Evolutionary conservation across 2,113 vertebrate genomes (phyloP).

Genomic region (Cyprinodon tularosa): DNA sequence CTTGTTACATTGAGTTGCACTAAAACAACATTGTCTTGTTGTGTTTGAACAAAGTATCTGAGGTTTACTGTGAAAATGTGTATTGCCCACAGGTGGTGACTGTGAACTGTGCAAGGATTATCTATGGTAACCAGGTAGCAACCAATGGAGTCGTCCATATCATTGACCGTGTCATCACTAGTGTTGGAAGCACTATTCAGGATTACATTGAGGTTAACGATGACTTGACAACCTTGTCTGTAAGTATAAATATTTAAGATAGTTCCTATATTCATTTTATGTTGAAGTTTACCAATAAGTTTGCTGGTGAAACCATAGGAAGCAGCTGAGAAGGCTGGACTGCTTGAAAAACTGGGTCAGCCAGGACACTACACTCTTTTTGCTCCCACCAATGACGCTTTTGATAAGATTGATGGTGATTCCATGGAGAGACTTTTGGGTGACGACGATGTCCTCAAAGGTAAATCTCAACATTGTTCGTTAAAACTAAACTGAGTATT

Average conservation of each 20-base stretch:
- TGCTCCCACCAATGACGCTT: constrained; percentile 94
- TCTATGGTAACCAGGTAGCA: constrained; percentile 94
- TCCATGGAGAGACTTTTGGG: constrained; percentile 87
- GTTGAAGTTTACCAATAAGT: constrained; percentile 11
- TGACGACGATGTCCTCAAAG: constrained; percentile 88
- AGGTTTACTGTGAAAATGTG: neutral
- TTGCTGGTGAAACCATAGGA: constrained; percentile 73
- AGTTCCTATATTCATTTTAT: constrained; percentile 4
- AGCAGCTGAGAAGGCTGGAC: constrained; percentile 79
- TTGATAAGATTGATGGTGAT: constrained; percentile 85
- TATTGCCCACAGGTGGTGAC: constrained; percentile 88
- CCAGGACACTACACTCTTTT: constrained; percentile 93
- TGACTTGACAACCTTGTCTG: constrained; percentile 88
- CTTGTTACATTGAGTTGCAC: neutral
- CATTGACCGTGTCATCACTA: constrained; percentile 90
- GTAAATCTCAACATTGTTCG: constrained; percentile 70
- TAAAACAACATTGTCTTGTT: neutral
- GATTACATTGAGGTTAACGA: constrained; percentile 87
- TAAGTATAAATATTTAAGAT: constrained; percentile 41
- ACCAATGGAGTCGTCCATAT: constrained; percentile 98
- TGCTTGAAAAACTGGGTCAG: constrained; percentile 86
- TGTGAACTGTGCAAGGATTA: constrained; percentile 94
- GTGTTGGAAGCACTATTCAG: constrained; percentile 87
- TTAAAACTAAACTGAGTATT: neutral
- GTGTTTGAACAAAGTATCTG: neutral